These are phyloP conservation scores for Laspeyria flexula DNA, from an alignment of 2,888 invertebrate species.

Conservation along the genomic window DNA sequence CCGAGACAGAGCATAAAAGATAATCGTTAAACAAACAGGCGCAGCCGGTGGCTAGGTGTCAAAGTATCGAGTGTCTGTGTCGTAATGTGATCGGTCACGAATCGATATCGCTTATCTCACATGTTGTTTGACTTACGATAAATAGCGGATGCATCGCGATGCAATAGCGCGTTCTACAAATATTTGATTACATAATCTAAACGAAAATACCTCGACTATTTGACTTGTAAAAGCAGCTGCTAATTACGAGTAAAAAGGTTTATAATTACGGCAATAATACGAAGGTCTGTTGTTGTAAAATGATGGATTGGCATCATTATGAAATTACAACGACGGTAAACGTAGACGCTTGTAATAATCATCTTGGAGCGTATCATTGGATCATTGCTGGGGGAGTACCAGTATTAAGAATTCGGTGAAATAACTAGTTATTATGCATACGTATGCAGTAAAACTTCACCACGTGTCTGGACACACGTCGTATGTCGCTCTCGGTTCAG, in stretches of 20 bases:
- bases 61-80: slow-evolving; percentile 68
- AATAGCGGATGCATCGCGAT: slow-evolving; percentile 66
- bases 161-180: slow-evolving; percentile 73
- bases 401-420: slow-evolving; percentile 24
- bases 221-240: slow-evolving; percentile 17
- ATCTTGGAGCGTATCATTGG: slow-evolving; percentile 16
- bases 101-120: slow-evolving; percentile 76
- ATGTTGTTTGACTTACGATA: slow-evolving; percentile 73
- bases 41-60: slow-evolving; percentile 71
- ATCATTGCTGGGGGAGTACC: not conserved
- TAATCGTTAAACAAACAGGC: slow-evolving; percentile 61
- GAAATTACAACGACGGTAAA: slow-evolving; percentile 31
- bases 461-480: slow-evolving; percentile 63
- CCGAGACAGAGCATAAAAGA: slow-evolving; percentile 55
- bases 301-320: slow-evolving; percentile 30
- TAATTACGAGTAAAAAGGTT: slow-evolving; percentile 16
- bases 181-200: slow-evolving; percentile 59
- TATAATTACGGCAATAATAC: slow-evolving; percentile 27
- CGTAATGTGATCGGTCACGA: slow-evolving; percentile 76
- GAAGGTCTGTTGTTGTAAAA: slow-evolving; percentile 28
- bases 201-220: slow-evolving; percentile 21
- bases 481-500: slow-evolving; percentile 79
- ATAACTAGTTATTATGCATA: slow-evolving; percentile 48
- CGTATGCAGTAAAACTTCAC: slow-evolving; percentile 53
- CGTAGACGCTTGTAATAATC: slow-evolving; percentile 25